A percentile compares a stretch with the other conserved stretches of the same genome.
Conservation (phyloP, 2,113 vertebrate species). For the Erinaceus europaeus region DNA sequence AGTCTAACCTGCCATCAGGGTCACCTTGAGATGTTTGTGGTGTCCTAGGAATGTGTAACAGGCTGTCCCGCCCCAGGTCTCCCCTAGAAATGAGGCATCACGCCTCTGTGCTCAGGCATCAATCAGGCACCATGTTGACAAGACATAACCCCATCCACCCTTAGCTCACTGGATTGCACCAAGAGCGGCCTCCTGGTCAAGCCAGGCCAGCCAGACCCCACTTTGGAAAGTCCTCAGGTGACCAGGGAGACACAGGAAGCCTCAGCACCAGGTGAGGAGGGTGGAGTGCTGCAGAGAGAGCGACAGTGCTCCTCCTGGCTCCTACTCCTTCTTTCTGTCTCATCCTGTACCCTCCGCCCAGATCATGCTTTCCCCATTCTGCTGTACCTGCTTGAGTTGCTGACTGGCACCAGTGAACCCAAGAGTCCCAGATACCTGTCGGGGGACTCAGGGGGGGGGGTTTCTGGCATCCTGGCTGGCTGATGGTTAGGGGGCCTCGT, state of each 20-base stretch:
- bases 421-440: neutral
- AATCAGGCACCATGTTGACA: neutral
- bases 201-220: neutral
- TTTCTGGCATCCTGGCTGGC: neutral
- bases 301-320: too few species aligned
- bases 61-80: neutral
- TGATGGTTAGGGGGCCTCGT: neutral
- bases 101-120: neutral
- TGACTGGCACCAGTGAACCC: neutral
- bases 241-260: neutral
- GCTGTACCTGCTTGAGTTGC: neutral
- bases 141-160: neutral
- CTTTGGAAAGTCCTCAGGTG: neutral
- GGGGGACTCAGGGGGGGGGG: neutral
- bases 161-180: neutral
- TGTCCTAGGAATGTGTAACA: neutral
- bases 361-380: neutral
- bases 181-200: neutral
- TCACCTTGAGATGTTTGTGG: neutral
- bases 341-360: neutral
- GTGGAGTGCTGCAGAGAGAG: neutral
- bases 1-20: neutral
- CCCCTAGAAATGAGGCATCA: too few species aligned
- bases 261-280: neutral
- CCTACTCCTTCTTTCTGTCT: neutral